Evolutionary conservation across 1,140 invertebrate species (phyloP), one percentile per base, ranked within the genome.

Genomic region (Heliconius congener): DNA sequence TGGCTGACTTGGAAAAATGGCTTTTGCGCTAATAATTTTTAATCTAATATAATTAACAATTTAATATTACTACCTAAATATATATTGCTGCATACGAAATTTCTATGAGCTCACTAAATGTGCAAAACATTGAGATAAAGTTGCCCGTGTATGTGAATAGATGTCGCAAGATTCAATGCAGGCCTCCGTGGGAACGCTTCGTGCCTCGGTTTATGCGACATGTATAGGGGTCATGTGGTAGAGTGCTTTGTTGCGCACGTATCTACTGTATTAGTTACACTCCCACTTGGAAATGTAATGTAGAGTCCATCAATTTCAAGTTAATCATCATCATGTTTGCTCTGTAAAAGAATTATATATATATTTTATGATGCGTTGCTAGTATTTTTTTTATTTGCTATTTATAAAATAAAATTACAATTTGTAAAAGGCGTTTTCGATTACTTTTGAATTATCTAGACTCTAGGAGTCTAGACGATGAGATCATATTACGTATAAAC

Each of bases 171-270:
- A 82, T 81, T 84, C 74, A 83, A 71, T 80, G 73, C 78, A 39
- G 81, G 81, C 83, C 82, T 83, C 79, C 83, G 85, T 89, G 86
- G 84, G 87, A 90, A 87, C 86, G 74, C 52, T 82, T 84, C 81
- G 72, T 77, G 52, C 74, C 71, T 74, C 72, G 70, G 73, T 66
- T 71, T 73, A 37, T 73, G 71, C 55, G 52, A 71, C 71, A 66
- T 73, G 71, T 42, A 80, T 73, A 73, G 39, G 72, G 72, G 23
- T 73, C 72, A 50, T 73, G 39, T 50, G 4, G 46, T 23, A 73
- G 42, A 73, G 72, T 30, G 39, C 72, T 52, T 74, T 52, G 46
- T 74, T 30, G 30, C 23, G 18, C 50, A 34, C 52, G 30, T 66
- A 46, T 46, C 42, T 46, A 66, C 60, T 66, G 60, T 30, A 66